phyloP scores from a whole-genome alignment of 2,113 vertebrate genomes.

The Trogon surrucura region DNA sequence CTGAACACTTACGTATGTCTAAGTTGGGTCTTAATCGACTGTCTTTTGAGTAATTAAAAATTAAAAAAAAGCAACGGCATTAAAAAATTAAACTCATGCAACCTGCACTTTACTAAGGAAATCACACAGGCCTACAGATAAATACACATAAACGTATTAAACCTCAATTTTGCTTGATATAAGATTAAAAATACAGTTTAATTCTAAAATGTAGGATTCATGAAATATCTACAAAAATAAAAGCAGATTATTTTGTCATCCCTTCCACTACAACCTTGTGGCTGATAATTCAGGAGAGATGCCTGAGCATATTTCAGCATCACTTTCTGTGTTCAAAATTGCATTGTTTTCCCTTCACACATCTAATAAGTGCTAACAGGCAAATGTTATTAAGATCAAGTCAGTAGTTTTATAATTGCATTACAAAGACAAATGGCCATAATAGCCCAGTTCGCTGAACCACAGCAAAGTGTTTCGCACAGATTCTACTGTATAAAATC shows the following conservation, averaged over 20 bases:
- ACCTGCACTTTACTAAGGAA: neutral
- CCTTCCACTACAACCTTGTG: neutral
- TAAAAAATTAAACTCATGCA: neutral
- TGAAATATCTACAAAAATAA: neutral
- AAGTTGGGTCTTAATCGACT: neutral
- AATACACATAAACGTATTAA: neutral
- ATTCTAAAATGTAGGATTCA: conserved; percentile 4
- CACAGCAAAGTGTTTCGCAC: conserved; percentile 58
- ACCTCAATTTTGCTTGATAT: neutral
- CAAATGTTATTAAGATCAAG: conserved; percentile 70
- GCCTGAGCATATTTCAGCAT: neutral
- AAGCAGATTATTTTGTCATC: neutral
- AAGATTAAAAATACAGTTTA: conserved; percentile 1
- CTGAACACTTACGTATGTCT: neutral
- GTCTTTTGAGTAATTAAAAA: neutral
- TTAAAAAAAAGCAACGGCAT: neutral
- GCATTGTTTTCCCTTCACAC: conserved; percentile 53
- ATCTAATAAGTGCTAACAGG: conserved; percentile 35
- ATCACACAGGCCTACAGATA: neutral
- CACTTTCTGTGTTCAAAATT: conserved; percentile 33
- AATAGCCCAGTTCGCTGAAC: conserved; percentile 56
- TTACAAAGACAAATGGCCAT: conserved; percentile 65
- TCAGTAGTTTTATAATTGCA: conserved; percentile 63
- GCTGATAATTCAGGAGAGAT: neutral
- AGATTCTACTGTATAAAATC: conserved; percentile 54